A percentile compares a stretch with the other conserved stretches of the same genome.
phyloP scores from a whole-genome alignment of 2,113 vertebrate species.

The Myrmophylax atrothorax region DNA sequence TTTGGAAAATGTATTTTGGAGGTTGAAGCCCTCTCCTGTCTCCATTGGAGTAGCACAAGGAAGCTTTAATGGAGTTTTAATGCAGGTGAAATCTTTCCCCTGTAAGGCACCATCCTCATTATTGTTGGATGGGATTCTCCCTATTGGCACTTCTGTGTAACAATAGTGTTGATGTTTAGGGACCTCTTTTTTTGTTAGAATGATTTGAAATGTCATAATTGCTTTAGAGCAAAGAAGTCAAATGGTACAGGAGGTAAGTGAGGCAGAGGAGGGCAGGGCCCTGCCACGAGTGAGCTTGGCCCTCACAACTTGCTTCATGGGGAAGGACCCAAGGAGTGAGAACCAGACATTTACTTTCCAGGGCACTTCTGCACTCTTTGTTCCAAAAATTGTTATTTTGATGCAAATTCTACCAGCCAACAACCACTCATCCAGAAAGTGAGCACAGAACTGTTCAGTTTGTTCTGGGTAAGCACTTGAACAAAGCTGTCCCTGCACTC shows the following conservation, averaged over 20 bases:
- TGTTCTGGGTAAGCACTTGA: neutral
- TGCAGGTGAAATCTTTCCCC: neutral
- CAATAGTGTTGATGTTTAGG: neutral
- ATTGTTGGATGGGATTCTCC: neutral
- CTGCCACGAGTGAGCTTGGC: fast-evolving
- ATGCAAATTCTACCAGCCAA: slow-evolving; percentile 14
- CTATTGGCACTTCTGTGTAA: neutral
- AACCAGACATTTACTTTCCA: neutral
- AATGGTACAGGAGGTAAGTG: neutral
- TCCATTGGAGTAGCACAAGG: neutral
- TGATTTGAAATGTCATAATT: neutral
- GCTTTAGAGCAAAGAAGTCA: neutral
- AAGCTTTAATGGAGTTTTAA: neutral
- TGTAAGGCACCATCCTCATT: neutral
- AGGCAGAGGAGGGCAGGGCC: neutral
- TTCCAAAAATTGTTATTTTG: slow-evolving; percentile 32
- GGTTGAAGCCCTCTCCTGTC: neutral
- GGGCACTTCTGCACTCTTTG: neutral
- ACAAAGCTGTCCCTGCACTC: neutral
- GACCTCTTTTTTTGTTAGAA: neutral
- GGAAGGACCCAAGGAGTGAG: neutral
- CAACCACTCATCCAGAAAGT: neutral
- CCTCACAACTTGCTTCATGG: neutral
- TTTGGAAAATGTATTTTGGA: neutral
- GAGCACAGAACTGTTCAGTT: neutral